A percentile compares a stretch with the other conserved stretches of the same genome.
Evolutionary conservation across 2,797 vertebrate genomes (phyloP).

Genomic region (Paedocypris micromegethes): DNA sequence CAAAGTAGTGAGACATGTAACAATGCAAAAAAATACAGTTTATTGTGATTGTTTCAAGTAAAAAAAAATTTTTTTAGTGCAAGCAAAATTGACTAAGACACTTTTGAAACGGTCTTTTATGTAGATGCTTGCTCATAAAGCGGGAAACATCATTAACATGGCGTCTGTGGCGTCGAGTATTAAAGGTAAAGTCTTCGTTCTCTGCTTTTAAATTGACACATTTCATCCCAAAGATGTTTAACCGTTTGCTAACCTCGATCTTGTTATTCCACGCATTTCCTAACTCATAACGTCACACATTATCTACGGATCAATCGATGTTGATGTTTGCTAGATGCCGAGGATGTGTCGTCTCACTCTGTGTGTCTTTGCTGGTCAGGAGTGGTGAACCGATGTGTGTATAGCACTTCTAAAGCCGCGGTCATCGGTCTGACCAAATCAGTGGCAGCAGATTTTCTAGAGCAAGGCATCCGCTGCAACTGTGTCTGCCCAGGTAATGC

Average conservation of each 20-base stretch:
- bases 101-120: not conserved
- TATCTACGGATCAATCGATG: conserved; percentile 3
- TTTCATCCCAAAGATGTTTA: too few relatives aligned
- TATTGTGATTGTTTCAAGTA: too few relatives aligned
- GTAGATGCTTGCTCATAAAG: conserved; percentile 88
- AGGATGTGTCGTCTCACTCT: conserved; percentile 1
- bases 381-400: conserved; percentile 84
- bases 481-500: conserved; percentile 71
- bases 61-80: too few relatives aligned
- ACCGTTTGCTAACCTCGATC: too few relatives aligned
- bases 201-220: conserved; percentile 7
- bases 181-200: conserved; percentile 72
- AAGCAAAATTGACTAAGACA: too few relatives aligned
- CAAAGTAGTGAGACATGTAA: too few relatives aligned
- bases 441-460: conserved; percentile 87
- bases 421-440: conserved; percentile 94
- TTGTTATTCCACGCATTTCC: conserved; percentile 4
- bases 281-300: conserved; percentile 4
- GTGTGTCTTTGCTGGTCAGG: conserved; percentile 60
- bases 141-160: conserved; percentile 96
- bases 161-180: conserved; percentile 92
- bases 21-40: too few relatives aligned
- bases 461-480: conserved; percentile 88
- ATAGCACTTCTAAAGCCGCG: conserved; percentile 89
- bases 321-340: conserved; percentile 21